Evolutionary conservation across 2,888 invertebrate genomes (phyloP).

Genomic region (Ophioninae sp.): DNA sequence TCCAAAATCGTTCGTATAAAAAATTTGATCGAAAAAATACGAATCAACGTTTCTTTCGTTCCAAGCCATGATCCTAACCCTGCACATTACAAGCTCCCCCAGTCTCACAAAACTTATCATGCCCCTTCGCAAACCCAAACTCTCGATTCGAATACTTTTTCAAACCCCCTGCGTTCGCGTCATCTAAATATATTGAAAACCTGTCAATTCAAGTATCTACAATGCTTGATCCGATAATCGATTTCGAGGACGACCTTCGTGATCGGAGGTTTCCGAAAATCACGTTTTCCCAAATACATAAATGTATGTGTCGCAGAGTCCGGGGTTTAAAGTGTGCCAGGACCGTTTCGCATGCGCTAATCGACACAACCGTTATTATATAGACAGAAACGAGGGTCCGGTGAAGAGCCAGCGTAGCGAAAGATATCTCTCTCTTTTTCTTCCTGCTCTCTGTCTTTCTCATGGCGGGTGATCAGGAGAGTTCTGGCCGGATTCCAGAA

Average conservation of each 20-base stretch:
- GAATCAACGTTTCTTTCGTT: too few species aligned
- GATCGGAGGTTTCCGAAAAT: not conserved
- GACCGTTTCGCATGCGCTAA: constrained; percentile 60
- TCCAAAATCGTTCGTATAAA: too few species aligned
- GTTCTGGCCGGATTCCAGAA: constrained; percentile 64
- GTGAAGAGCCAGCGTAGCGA: constrained; percentile 24
- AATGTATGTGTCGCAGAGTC: not conserved
- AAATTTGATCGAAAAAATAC: too few species aligned
- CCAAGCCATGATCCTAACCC: too few species aligned
- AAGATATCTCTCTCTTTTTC: not conserved
- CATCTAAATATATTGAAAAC: too few species aligned
- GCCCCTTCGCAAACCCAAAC: too few species aligned
- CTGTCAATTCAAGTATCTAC: too few species aligned
- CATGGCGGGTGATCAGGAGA: not conserved
- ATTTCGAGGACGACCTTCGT: not conserved
- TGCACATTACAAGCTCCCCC: too few species aligned
- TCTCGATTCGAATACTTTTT: too few species aligned
- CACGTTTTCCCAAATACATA: not conserved
- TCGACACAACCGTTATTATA: constrained; percentile 58
- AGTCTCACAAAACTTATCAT: too few species aligned
- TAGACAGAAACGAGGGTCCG: constrained; percentile 17
- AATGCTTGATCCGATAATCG: not conserved
- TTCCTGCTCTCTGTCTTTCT: not conserved
- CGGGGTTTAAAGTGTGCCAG: constrained; percentile 40
- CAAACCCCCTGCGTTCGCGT: too few species aligned